phyloP scores from a whole-genome alignment of 2,888 invertebrate genomes.

The Diaperis boleti region DNA sequence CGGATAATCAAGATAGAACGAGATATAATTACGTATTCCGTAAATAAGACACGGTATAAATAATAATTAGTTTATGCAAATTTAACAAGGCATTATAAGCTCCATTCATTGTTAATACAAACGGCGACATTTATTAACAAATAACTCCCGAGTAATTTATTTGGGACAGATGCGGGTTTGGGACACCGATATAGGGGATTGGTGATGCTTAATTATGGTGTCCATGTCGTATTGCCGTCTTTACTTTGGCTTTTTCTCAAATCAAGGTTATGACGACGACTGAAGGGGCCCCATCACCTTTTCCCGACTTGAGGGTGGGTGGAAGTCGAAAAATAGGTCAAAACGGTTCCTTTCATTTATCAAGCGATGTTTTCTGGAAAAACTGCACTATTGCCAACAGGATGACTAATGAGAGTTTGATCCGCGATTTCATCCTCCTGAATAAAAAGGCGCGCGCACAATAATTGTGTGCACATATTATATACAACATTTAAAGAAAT shows the following conservation, averaged over 20 bases:
- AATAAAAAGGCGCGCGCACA: slow-evolving; percentile 12
- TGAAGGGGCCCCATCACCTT: slow-evolving; percentile 28
- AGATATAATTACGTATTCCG: slow-evolving; percentile 43
- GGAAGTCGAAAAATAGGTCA: slow-evolving; percentile 19
- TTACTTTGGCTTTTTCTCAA: slow-evolving; percentile 16
- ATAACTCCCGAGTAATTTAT: slow-evolving; percentile 16
- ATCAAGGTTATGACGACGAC: slow-evolving; percentile 28
- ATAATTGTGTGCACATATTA: slow-evolving; percentile 31
- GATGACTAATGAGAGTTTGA: slow-evolving; percentile 19
- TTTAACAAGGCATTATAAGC: slow-evolving; percentile 23
- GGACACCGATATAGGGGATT: slow-evolving; percentile 16
- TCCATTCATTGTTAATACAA: slow-evolving; percentile 35
- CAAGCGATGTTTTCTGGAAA: slow-evolving; percentile 27
- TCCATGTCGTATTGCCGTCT: not conserved
- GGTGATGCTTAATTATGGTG: slow-evolving; percentile 10
- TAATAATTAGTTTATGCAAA: slow-evolving; percentile 40
- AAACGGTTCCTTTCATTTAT: slow-evolving; percentile 27
- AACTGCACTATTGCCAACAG: slow-evolving; percentile 26
- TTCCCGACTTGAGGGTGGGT: slow-evolving; percentile 17
- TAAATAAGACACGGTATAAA: slow-evolving; percentile 38
- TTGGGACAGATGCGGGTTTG: slow-evolving; percentile 31
- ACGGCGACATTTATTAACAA: slow-evolving; percentile 31
- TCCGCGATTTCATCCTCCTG: not conserved
- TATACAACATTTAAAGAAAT: slow-evolving; percentile 41
- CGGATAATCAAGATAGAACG: slow-evolving; percentile 47